Percentiles rank a stretch among this genome's conserved stretches.
These are phyloP conservation scores for Brachionus sp. DNA, from an alignment of 1,140 invertebrate species.

Conservation along the genomic window DNA sequence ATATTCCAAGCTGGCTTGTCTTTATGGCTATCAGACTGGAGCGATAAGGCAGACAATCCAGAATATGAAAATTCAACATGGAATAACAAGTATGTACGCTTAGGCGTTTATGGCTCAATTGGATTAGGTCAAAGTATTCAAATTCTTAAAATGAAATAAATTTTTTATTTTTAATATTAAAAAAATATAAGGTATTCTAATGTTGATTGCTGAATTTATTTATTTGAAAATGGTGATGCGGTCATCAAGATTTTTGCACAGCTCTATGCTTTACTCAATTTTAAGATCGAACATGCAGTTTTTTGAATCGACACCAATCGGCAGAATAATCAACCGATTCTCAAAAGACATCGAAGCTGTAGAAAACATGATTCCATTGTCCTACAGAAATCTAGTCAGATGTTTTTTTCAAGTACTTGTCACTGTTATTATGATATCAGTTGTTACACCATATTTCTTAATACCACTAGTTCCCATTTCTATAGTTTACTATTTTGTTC, in stretches of 20 bases:
- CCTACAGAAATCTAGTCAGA: slow-evolving; percentile 43
- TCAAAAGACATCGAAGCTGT: slow-evolving; percentile 61
- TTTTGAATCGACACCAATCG: slow-evolving; percentile 75
- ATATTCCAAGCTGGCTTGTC: not conserved
- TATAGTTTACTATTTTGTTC: slow-evolving; percentile 35
- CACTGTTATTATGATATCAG: slow-evolving; percentile 43
- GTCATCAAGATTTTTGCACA: slow-evolving; percentile 34
- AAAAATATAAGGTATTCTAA: not conserved
- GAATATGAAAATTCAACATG: not conserved
- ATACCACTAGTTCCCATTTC: slow-evolving; percentile 33
- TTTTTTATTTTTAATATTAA: not conserved
- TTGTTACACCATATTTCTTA: slow-evolving; percentile 38
- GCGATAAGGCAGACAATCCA: slow-evolving; percentile 11
- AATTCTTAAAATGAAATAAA: not conserved
- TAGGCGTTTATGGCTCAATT: slow-evolving; percentile 52
- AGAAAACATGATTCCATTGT: slow-evolving; percentile 59
- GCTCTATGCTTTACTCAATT: slow-evolving; percentile 57
- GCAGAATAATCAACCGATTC: slow-evolving; percentile 72
- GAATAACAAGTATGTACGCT: slow-evolving; percentile 10
- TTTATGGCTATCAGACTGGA: slow-evolving; percentile 44
- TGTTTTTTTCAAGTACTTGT: slow-evolving; percentile 11
- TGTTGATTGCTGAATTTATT: slow-evolving; percentile 4
- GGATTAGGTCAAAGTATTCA: slow-evolving; percentile 37
- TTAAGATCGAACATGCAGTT: slow-evolving; percentile 68
- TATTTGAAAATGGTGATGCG: slow-evolving; percentile 35